phyloP scores from a whole-genome alignment of 1,140 invertebrate species.

The Diprion similis region DNA sequence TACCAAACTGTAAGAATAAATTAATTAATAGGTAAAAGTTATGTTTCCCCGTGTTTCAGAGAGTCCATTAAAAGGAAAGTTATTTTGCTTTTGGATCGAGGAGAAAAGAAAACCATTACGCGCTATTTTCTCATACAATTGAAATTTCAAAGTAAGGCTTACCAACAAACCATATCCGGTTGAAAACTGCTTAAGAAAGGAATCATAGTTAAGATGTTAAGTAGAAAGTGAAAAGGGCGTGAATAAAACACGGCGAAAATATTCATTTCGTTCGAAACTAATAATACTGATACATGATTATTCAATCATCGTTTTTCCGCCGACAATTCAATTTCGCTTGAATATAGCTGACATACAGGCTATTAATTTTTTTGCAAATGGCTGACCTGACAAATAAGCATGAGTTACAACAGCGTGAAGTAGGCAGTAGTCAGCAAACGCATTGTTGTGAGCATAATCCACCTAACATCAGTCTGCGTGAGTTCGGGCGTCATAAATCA shows the following conservation, averaged over 20 bases:
- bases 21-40: neutral
- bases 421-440: no score
- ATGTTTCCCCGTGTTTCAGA: neutral
- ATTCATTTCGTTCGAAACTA: neutral
- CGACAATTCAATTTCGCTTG: neutral
- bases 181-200: neutral
- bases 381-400: neutral
- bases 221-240: neutral
- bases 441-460: no score
- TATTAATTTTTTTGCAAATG: neutral
- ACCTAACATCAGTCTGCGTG: no score
- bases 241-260: neutral
- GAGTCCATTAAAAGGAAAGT: no score
- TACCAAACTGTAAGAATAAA: slow-evolving; percentile 67
- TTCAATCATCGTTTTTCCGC: neutral
- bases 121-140: neutral
- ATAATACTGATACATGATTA: neutral
- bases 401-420: no score
- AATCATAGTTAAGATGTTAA: neutral
- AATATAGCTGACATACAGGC: neutral
- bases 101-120: no score
- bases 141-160: neutral
- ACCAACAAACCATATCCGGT: neutral
- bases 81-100: no score
- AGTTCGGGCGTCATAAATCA: neutral